Percentiles rank a stretch among this genome's conserved stretches.
These are phyloP conservation scores for Capricornis sumatraensis DNA, from an alignment of 2,113 vertebrate species.

Conservation along the genomic window DNA sequence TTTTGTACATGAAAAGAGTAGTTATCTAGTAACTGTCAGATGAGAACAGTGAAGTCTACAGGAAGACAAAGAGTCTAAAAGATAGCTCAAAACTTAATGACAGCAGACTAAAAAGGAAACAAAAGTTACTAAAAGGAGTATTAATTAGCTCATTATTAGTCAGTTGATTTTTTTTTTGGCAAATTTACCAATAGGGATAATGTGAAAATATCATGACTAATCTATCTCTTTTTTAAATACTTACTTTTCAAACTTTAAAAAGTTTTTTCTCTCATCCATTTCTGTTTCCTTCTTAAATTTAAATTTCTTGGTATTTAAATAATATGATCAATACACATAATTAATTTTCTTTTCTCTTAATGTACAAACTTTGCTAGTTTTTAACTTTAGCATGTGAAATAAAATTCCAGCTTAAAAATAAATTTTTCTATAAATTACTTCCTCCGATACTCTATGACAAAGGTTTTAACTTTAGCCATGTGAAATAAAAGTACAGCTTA, in stretches of 20 bases:
- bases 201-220: neutral
- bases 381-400: neutral
- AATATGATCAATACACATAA: neutral
- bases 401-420: neutral
- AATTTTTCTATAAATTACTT: neutral
- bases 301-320: neutral
- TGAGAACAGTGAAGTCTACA: neutral
- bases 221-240: neutral
- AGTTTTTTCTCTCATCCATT: neutral
- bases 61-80: neutral
- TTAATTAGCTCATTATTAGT: neutral
- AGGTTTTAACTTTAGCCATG: neutral
- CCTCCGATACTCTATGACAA: neutral
- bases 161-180: neutral
- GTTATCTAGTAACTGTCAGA: neutral
- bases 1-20: neutral
- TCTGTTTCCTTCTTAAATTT: neutral
- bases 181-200: neutral
- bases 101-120: constrained; percentile 3
- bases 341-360: neutral
- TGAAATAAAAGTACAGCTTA: neutral
- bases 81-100: neutral
- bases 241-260: neutral
- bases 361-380: neutral
- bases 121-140: neutral